A percentile compares a stretch with the other conserved stretches of the same genome.
Conservation (phyloP, 2,797 vertebrate species). For the Spinus pinus region DNA sequence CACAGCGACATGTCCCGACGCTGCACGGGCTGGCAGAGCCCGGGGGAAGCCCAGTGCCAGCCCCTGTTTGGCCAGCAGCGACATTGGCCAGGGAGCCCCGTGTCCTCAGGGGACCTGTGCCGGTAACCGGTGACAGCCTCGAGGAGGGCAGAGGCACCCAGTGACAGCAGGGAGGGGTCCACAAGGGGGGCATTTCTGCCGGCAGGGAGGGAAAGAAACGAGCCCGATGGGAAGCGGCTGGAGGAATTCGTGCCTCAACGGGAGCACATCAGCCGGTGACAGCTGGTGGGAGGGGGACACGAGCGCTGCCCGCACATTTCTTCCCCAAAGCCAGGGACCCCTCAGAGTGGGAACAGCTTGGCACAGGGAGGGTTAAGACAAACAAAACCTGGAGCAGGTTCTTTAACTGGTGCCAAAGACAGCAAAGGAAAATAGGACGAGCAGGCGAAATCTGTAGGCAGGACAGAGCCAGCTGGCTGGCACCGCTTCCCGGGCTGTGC, state of each 20-base stretch:
- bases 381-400: neutral
- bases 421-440: slow-evolving; percentile 36
- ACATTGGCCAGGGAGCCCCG: neutral
- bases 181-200: neutral
- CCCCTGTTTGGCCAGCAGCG: neutral
- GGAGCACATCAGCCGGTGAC: neutral
- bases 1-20: neutral
- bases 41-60: neutral
- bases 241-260: neutral
- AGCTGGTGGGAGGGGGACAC: neutral
- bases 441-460: slow-evolving; percentile 9
- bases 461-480: slow-evolving; percentile 61
- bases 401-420: neutral
- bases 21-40: neutral
- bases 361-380: slow-evolving; percentile 23
- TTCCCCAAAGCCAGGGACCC: neutral
- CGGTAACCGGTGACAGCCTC: neutral
- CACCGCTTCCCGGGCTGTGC: neutral
- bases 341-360: accelerated
- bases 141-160: neutral
- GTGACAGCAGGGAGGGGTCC: neutral
- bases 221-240: neutral
- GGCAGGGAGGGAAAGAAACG: neutral
- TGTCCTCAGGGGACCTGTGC: neutral
- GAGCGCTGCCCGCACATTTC: accelerated